Evolutionary conservation across 92 coral and sea anemone genomes (phyloP), one percentile per base, ranked within the genome.

Genomic region (Actinernus sp.): DNA sequence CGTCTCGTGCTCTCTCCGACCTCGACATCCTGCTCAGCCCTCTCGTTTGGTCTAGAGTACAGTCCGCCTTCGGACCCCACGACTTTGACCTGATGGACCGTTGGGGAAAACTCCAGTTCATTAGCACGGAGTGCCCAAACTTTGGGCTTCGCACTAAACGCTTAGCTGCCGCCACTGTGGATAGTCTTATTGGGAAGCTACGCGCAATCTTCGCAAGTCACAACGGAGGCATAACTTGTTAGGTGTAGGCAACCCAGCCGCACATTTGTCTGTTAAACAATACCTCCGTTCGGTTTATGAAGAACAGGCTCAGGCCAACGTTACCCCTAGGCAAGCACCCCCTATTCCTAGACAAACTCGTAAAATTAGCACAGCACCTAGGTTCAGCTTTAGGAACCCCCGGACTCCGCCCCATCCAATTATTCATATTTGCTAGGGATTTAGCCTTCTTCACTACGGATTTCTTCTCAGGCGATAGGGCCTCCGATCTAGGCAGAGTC

Each of bases 281-380:
- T 69, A 70, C 41, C 73, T 79, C 0, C 53, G 55, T 0, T 63
- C 68, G 1, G 27, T 66, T 45, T 53, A 54, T 10, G 44, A 14
- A 18, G 84, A 77, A 47, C 84, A 78, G 33, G 75, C 78, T 2
- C 28, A 55, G 31, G 61, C 85, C n/a, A n/a, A n/a, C n/a, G 23
- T 26, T 1, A 2, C 64, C 18, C 36, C 71, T 38, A 29, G 36
- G 22, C 71, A 78, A 36, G n/a, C n/a, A n/a, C n/a, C n/a, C 45
- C 40, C 58, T 68, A 19, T 68, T 68, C 45, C 31, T 68, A 16
- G 75, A 53, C 37, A 68, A 68, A 37, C 32, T 52, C 2, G 18
- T 16, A 26, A 55, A 34, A 34, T n/a, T 68, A 18, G 23, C 29
- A 52, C 31, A 21, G 20, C 29, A 51, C 33, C 43, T 63, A n/a